Percentiles rank a stretch among this genome's conserved stretches.
Conservation (phyloP, 92 coral and sea anemone species). For the Epizoanthus illoricatus region DNA sequence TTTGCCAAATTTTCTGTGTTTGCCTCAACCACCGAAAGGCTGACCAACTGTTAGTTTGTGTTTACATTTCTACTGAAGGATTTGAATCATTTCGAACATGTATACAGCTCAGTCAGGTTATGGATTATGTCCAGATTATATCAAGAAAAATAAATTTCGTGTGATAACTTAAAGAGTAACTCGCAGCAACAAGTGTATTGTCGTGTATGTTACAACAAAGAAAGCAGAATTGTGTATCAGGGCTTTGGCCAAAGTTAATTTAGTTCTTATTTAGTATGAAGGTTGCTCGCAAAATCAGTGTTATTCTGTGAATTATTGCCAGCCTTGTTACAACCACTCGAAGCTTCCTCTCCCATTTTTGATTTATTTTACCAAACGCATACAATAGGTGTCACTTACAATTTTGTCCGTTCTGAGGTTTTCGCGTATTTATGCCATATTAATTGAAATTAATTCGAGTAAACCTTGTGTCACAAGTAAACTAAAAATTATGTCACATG, state of each 20-base stretch:
- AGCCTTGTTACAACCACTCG: conserved; percentile 1
- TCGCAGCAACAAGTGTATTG: neutral
- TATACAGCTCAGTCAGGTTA: too few relatives aligned
- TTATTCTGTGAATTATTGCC: neutral
- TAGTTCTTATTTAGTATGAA: conserved; percentile 3
- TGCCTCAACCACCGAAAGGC: too few relatives aligned
- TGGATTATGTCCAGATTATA: conserved; percentile 4
- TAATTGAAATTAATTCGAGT: conserved; percentile 19
- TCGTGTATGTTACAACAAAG: neutral
- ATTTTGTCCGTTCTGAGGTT: conserved; percentile 22
- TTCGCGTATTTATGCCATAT: conserved; percentile 19
- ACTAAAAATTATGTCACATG: conserved; percentile 7
- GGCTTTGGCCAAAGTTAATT: neutral
- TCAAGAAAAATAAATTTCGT: neutral
- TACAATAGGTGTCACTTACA: conserved; percentile 3
- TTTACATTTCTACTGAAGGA: too few relatives aligned
- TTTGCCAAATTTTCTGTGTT: too few relatives aligned
- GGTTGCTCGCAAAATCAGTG: conserved; percentile 2
- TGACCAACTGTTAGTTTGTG: too few relatives aligned
- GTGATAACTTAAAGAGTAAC: neutral
- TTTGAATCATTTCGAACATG: too few relatives aligned
- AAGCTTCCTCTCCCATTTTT: conserved; percentile 7
- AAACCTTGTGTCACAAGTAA: conserved; percentile 5
- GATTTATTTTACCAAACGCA: conserved; percentile 11
- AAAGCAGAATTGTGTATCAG: neutral